Conservation (phyloP, 2,113 vertebrate genomes). For the Megalops atlanticus region DNA sequence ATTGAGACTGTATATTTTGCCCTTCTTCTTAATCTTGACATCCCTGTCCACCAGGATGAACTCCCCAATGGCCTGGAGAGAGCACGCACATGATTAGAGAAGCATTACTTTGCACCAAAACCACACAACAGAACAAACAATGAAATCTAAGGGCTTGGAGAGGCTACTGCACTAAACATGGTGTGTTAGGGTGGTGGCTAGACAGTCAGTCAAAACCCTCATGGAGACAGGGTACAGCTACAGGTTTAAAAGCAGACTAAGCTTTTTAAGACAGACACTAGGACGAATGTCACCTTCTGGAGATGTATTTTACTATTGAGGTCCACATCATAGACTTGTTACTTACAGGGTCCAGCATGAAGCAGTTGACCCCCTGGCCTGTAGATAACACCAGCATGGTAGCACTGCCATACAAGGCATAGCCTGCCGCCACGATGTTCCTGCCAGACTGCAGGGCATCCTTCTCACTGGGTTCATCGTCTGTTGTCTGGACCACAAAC, state of each 20-base stretch:
- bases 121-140: background rate
- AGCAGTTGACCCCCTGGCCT: conserved; percentile 88
- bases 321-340: too few species aligned
- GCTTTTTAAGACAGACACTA: too few species aligned
- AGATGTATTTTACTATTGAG: too few species aligned
- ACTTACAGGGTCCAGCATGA: conserved; percentile 97
- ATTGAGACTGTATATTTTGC: conserved; percentile 95
- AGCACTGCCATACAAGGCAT: conserved; percentile 94
- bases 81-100: background rate
- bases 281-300: too few species aligned
- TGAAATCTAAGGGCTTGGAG: background rate
- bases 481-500: conserved; percentile 62
- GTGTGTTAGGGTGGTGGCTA: too few species aligned
- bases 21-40: conserved; percentile 93
- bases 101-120: background rate
- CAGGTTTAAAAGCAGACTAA: too few species aligned
- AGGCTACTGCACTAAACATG: background rate
- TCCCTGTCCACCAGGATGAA: conserved; percentile 92
- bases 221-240: too few species aligned
- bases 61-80: conserved; percentile 86
- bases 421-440: conserved; percentile 90
- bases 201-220: too few species aligned
- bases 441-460: conserved; percentile 89
- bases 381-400: conserved; percentile 93
- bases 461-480: conserved; percentile 76